A percentile compares a stretch with the other conserved stretches of the same genome.
phyloP scores from a whole-genome alignment of 2,797 vertebrate genomes.

The Eulemur rubriventer region DNA sequence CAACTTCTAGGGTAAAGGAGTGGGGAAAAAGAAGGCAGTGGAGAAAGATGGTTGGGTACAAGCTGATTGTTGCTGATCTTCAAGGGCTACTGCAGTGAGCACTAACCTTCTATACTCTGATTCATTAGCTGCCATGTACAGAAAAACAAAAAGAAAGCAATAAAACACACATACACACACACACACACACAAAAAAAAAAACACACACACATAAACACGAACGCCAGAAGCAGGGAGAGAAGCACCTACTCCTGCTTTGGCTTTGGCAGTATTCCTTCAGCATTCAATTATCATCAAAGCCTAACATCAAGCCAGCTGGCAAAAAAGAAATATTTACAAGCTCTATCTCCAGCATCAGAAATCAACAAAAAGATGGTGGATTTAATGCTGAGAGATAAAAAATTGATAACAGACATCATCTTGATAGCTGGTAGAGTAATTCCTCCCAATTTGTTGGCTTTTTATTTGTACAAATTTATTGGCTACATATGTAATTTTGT shows the following conservation, averaged over 20 bases:
- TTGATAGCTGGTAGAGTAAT: background rate
- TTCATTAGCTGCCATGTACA: background rate
- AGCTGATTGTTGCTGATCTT: background rate
- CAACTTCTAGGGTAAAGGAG: background rate
- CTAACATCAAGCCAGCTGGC: background rate
- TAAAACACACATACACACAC: background rate
- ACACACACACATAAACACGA: background rate
- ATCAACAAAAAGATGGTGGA: background rate
- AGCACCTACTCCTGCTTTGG: background rate
- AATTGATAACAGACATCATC: background rate
- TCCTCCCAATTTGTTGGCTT: background rate
- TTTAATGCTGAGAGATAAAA: background rate
- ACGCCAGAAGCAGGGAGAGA: background rate
- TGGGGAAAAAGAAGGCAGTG: background rate
- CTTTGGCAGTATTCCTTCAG: background rate
- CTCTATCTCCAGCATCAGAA: background rate
- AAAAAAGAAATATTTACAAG: background rate
- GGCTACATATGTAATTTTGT: too few species aligned
- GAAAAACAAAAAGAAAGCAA: background rate
- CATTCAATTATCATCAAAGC: background rate
- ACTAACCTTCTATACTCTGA: rapidly evolving
- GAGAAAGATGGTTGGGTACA: background rate
- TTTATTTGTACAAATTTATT: too few species aligned
- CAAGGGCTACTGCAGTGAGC: background rate
- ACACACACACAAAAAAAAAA: background rate